Base-by-base conservation (phyloP, 2,888 invertebrate genomes). In the Bombylius major region DNA sequence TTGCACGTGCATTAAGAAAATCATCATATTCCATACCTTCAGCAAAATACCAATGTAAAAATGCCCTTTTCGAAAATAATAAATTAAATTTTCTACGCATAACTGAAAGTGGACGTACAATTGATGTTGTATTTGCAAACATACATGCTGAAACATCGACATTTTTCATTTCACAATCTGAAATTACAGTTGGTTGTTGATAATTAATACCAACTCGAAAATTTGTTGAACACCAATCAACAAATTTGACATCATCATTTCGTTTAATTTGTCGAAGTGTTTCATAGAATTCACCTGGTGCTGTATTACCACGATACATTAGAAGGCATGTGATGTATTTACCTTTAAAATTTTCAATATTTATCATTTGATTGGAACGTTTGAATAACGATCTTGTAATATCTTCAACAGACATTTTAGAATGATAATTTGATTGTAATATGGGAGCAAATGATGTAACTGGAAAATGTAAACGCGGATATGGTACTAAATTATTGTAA, bases 121-220 rank as follows among this genome's bases (percentile, higher is more conserved):
- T 92, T 63, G 92, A 91, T 3, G 92, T 93, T 51, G 91, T 93
- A 76, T 92, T 93, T 67, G 89, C 89, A 70, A 94, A 75, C 92
- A 93, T 93, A 79, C 93, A 94, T n/a, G 93, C 91, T 13, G 92
- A 91, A 53, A 92, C 81, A 71, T 89, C 88, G 4, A 90, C 89
- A 75, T 89, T 90, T 59, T 91, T 89, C 65, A 88, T 73, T 71
- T 91, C 90, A 0, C 89, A 90, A 13, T 89, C 89, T 0, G 91
- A 90, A 1, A 91, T 89, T 52, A 88, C 89, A 0, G 87, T 87
- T 1, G 87, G 87, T 8, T 87, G 87, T 71, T 89, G 89, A 76
- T 89, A 89, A 76, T 89, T 89, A 73, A 84, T 84, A 62, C 87
- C 86, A 67, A 83, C 82, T 75, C 83, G 83, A 72, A 83, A 83